Base-by-base conservation (phyloP, 2,888 invertebrate species). In the Erannis defoliaria region DNA sequence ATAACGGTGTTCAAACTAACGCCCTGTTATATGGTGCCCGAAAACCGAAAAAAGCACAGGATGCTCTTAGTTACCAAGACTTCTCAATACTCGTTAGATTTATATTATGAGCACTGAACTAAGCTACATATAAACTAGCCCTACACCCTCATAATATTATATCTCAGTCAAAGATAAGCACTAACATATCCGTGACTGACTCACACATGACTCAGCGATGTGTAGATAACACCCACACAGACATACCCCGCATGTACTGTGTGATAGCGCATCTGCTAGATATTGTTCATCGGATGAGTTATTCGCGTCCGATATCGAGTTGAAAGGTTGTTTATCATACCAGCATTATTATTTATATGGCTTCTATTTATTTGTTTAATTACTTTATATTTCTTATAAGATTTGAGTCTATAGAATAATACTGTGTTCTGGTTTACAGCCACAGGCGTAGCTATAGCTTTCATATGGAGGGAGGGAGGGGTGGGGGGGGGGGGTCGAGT, bases 231-330 rank as follows among this genome's bases (percentile, higher is more conserved):
- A 46, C 64, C 64, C 59, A 62, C 67, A 65, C 50, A 31, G 45
- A 1, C 40, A 46, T 54, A 55, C 23, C 29, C 42, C 42, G 6
- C 19, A 50, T 33, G 35, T 12, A 18, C 31, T 16, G 2, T 9
- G 12, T 43, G 40, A 42, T 63, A 62, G 53, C 12, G 55, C 62
- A 68, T 66, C 64, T 55, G 48, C 23, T 0, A 19, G 48, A 55
- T 56, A 65, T 62, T 64, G 64, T 66, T 57, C 64, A 62, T 61
- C 58, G 42, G 58, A 68, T 66, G 51, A 68, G 40, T 55, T 64
- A 64, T 57, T 33, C 29, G 54, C 14, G 23, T 33, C 9, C 49
- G 67, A 65, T 65, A 68, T 35, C 19, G 18, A 1, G 57, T 57
- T 43, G 57, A 50, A 29, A 57, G 57, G 43, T 33, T 5, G 14